Evolutionary conservation across 1,140 invertebrate species (phyloP).

Genomic region (Zophobas morio): DNA sequence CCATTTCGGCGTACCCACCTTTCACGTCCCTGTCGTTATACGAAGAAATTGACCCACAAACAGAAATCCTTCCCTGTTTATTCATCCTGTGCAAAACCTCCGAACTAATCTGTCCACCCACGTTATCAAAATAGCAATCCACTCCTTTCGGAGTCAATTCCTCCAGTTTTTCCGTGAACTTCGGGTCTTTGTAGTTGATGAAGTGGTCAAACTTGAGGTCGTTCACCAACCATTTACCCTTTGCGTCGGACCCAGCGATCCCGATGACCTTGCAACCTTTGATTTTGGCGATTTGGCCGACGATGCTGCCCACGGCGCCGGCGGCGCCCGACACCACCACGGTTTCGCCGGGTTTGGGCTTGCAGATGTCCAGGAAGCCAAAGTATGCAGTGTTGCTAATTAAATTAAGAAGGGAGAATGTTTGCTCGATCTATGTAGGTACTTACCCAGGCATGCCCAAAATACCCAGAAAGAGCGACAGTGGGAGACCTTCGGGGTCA

Average conservation of each 20-base stretch:
- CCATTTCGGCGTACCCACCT: neutral
- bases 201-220: constrained; percentile 76
- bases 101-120: constrained; percentile 75
- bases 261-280: constrained; percentile 79
- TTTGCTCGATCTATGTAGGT: neutral
- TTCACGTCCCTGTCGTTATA: constrained; percentile 68
- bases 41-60: constrained; percentile 75
- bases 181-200: constrained; percentile 78
- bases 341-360: constrained; percentile 77
- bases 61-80: constrained; percentile 72
- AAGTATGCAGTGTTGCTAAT: constrained; percentile 80
- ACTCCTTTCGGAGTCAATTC: constrained; percentile 77
- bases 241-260: constrained; percentile 78
- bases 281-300: constrained; percentile 83
- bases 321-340: constrained; percentile 77
- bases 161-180: constrained; percentile 71
- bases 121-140: constrained; percentile 84
- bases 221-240: constrained; percentile 75
- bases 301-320: constrained; percentile 77
- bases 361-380: constrained; percentile 76
- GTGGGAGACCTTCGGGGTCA: constrained; percentile 48
- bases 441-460: constrained; percentile 74
- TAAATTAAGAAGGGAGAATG: neutral
- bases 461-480: constrained; percentile 65
- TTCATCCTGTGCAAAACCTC: constrained; percentile 75